Base-by-base conservation (phyloP, 2,888 invertebrate species). In the Operophtera brumata region DNA sequence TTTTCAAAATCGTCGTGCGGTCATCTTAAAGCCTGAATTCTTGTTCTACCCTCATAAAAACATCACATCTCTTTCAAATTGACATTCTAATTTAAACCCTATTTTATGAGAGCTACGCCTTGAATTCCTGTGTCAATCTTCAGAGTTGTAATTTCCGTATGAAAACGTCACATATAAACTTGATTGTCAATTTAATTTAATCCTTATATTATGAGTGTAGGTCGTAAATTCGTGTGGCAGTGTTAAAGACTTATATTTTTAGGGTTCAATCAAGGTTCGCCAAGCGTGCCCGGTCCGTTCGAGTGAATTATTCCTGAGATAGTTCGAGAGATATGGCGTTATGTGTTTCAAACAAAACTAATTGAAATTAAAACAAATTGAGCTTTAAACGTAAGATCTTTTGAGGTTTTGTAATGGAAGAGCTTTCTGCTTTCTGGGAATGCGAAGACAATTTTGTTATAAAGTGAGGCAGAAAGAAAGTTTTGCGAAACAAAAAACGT, bases 1-100 rank as follows among this genome's bases (percentile, higher is more conserved):
- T 86, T 86, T 89, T 86, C 80, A 85, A 87, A 88, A 87, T 83
- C 82, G 79, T 77, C 74, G 77, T 82, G 68, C 71, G 73, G 69
- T 68, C 71, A 70, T 70, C 69, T 71, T 67, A 54, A 69, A 69
- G 68, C 64, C 54, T 56, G 62, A 64, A 70, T 67, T 64, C 68
- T 62, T 67, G 47, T 47, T 8, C 47, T 44, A 32, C 45, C 54
- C 35, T 48, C 30, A 40, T 42, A 35, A 41, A 57, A 58, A 57
- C 41, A 41, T 36, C 46, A 43, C 34, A 62, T 44, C 47, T 44
- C 10, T 10, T 7, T 1, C 6, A 1, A 7, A 2, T 8, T 2
- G 6, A 7, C 40, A 59, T 14, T 2, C 25, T 9, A 63, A 60
- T 52, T 28, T 32, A 45, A 43, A 34, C 59, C 56, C 13, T 63